phyloP scores from a whole-genome alignment of 1,140 invertebrate genomes.

The Platyura marginata region DNA sequence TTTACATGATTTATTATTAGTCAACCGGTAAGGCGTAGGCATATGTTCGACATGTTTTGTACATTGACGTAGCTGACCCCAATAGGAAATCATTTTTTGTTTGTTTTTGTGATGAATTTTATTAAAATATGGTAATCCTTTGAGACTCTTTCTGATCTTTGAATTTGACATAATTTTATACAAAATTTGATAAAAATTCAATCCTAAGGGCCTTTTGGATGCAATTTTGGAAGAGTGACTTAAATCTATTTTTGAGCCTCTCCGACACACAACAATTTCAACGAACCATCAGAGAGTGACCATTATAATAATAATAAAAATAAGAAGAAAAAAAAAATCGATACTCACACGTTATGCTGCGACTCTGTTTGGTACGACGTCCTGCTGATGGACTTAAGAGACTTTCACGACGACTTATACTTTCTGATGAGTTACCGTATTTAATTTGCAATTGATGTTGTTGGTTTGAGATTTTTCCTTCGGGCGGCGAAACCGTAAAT shows the following conservation, averaged over 20 bases:
- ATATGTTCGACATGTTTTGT: too few species aligned
- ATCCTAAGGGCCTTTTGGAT: not conserved
- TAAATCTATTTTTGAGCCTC: too few species aligned
- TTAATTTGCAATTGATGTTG: not conserved
- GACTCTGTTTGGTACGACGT: constrained; percentile 46
- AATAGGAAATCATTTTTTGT: not conserved
- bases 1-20: too few species aligned
- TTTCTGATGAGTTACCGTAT: not conserved
- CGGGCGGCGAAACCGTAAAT: not conserved
- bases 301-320: not conserved
- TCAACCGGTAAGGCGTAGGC: too few species aligned
- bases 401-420: constrained; percentile 26
- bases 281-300: not conserved
- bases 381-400: constrained; percentile 53
- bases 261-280: not conserved
- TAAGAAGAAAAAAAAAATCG: not conserved
- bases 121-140: not conserved
- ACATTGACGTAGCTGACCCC: too few species aligned
- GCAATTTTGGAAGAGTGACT: too few species aligned
- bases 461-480: too few species aligned
- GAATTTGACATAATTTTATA: not conserved
- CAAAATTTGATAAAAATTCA: not conserved
- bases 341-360: constrained; percentile 50
- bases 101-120: not conserved
- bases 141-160: not conserved